Percentiles rank a stretch among this genome's conserved stretches.
These are phyloP conservation scores for Trissolcus japonicus DNA, from an alignment of 2,888 invertebrate genomes.

Conservation along the genomic window DNA sequence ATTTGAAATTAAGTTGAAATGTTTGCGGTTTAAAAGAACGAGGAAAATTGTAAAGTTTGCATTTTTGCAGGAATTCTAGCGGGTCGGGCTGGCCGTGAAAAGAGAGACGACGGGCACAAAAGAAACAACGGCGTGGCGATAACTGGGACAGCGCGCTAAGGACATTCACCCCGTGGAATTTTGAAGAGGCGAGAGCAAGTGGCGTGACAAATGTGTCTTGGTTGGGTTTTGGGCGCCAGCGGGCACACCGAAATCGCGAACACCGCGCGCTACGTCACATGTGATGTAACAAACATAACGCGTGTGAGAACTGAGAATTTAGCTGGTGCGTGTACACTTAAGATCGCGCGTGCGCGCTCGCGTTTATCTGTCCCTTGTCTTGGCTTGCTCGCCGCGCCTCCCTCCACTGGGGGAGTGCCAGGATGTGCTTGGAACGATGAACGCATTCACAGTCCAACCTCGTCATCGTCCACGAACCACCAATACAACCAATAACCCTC, in stretches of 20 bases:
- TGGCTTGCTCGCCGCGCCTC: conserved; percentile 61
- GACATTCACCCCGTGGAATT: conserved; percentile 52
- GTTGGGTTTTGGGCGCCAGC: conserved; percentile 1
- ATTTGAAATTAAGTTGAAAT: no score
- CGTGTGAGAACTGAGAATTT: conserved; percentile 43
- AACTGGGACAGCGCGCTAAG: conserved; percentile 52
- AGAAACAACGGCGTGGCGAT: conserved; percentile 38
- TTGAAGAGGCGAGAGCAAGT: conserved; percentile 21
- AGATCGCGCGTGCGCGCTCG: conserved; percentile 54
- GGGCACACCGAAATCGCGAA: conserved; percentile 20
- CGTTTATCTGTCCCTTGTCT: conserved; percentile 70
- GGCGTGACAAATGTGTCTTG: conserved; percentile 26
- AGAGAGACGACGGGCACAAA: conserved; percentile 29
- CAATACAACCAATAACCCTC: conserved; percentile 12
- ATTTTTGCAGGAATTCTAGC: not conserved
- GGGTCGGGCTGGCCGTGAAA: conserved; percentile 24
- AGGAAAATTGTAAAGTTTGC: not conserved
- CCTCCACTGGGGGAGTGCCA: conserved; percentile 74
- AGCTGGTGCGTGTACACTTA: conserved; percentile 31
- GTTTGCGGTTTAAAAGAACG: no score
- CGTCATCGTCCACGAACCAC: conserved; percentile 34
- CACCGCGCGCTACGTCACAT: conserved; percentile 44
- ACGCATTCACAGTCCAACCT: conserved; percentile 67
- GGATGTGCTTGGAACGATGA: conserved; percentile 75
- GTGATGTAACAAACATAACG: conserved; percentile 52